phyloP scores from a whole-genome alignment of 2,113 vertebrate species.

The Anthoscopus minutus region DNA sequence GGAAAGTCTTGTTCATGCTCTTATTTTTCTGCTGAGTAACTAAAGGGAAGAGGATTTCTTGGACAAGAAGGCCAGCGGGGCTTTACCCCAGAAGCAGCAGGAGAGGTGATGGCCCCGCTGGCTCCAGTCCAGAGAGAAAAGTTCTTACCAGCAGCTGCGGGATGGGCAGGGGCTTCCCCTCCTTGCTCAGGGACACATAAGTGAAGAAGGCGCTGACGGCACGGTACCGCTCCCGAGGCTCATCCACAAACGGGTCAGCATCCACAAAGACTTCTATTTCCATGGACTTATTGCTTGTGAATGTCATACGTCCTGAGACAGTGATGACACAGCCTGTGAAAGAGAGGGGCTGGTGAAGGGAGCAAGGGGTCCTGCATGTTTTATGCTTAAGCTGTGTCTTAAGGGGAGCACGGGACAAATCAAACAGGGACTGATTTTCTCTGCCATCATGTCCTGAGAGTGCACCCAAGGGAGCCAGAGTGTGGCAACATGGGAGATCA shows the following conservation, averaged over 20 bases:
- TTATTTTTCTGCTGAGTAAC: neutral
- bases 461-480: fast-evolving
- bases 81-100: neutral
- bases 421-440: neutral
- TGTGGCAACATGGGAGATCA: fast-evolving
- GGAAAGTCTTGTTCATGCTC: fast-evolving
- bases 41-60: neutral
- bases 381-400: neutral
- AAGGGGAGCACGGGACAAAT: neutral
- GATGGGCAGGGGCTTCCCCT: constrained; percentile 79
- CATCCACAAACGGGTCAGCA: constrained; percentile 75
- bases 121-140: fast-evolving
- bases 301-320: constrained; percentile 90
- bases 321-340: constrained; percentile 85
- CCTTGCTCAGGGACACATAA: constrained; percentile 89
- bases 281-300: constrained; percentile 93
- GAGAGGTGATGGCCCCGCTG: neutral
- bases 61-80: neutral
- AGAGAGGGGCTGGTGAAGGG: neutral
- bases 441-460: fast-evolving
- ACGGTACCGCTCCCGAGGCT: constrained; percentile 75
- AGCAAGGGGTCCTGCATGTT: neutral
- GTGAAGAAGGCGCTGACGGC: constrained; percentile 93
- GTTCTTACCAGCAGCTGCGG: constrained; percentile 86
- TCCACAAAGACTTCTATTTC: constrained; percentile 96